Evolutionary conservation across 23 tunicate species (phyloP).

Genomic region (Trididemnum clinides): DNA sequence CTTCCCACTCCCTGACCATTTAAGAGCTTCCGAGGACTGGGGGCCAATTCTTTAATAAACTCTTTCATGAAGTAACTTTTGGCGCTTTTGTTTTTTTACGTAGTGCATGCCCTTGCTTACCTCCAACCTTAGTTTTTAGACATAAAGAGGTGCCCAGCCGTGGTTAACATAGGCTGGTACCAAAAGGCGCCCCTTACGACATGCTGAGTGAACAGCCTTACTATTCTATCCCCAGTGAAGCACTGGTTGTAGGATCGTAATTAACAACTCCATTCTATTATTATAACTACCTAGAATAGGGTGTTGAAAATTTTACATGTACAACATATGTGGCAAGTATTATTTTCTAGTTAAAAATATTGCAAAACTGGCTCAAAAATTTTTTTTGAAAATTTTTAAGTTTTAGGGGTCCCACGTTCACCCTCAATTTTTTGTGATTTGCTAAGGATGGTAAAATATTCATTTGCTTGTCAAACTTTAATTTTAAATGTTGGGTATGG

Average conservation of each 20-base stretch:
- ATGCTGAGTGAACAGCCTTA: too few species aligned
- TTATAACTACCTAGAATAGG: neutral
- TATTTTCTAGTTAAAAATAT: neutral
- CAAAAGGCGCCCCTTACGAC: too few species aligned
- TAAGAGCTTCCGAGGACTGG: too few species aligned
- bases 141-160: too few species aligned
- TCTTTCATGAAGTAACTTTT: neutral
- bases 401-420: conserved; percentile 10
- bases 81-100: neutral
- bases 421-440: neutral
- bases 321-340: neutral
- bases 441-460: neutral
- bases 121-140: neutral
- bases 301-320: neutral
- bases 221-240: too few species aligned
- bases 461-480: neutral
- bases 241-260: too few species aligned
- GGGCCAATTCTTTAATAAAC: too few species aligned
- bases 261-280: neutral
- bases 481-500: neutral
- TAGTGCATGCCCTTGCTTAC: neutral
- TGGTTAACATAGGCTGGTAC: too few species aligned
- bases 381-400: conserved; percentile 6
- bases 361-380: neutral
- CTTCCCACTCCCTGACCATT: too few species aligned